Evolutionary conservation across 2,888 invertebrate genomes (phyloP).

Genomic region (Abrostola tripartita): DNA sequence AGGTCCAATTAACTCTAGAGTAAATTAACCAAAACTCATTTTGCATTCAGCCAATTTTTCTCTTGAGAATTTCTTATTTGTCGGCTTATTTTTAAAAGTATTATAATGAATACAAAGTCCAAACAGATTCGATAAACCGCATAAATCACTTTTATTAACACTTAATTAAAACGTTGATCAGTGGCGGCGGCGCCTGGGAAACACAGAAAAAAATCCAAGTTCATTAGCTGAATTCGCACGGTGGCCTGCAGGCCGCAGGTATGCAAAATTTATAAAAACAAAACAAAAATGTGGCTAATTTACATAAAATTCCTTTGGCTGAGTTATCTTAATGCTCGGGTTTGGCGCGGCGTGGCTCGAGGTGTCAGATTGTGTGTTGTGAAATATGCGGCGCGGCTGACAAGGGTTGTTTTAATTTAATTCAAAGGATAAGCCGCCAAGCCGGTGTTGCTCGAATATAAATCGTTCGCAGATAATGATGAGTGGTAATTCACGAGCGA

Average conservation of each 20-base stretch:
- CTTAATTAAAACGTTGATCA: constrained; percentile 55
- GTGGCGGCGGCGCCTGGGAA: constrained; percentile 39
- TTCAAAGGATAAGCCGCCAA: constrained; percentile 78
- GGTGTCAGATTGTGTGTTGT: constrained; percentile 70
- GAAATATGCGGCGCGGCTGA: constrained; percentile 75
- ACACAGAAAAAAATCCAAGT: constrained; percentile 26
- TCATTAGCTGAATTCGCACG: constrained; percentile 71
- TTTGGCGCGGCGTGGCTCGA: constrained; percentile 45
- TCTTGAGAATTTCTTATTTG: not conserved
- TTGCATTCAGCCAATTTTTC: constrained; percentile 6
- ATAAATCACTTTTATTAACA: constrained; percentile 52
- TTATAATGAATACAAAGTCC: constrained; percentile 28
- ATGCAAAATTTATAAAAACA: constrained; percentile 65
- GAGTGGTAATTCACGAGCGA: constrained; percentile 74
- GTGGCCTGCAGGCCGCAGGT: constrained; percentile 66
- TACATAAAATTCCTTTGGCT: constrained; percentile 80
- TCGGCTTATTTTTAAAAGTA: constrained; percentile 22
- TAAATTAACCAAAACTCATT: too few relatives aligned
- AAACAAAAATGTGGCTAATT: constrained; percentile 73
- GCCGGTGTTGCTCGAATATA: constrained; percentile 61
- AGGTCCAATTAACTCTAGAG: too few relatives aligned
- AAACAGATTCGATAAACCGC: constrained; percentile 28
- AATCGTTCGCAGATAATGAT: constrained; percentile 76
- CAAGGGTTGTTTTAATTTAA: constrained; percentile 79
- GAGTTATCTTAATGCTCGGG: constrained; percentile 54